Base-by-base conservation (phyloP, 2,113 vertebrate genomes). In the Pheucticus melanocephalus region DNA sequence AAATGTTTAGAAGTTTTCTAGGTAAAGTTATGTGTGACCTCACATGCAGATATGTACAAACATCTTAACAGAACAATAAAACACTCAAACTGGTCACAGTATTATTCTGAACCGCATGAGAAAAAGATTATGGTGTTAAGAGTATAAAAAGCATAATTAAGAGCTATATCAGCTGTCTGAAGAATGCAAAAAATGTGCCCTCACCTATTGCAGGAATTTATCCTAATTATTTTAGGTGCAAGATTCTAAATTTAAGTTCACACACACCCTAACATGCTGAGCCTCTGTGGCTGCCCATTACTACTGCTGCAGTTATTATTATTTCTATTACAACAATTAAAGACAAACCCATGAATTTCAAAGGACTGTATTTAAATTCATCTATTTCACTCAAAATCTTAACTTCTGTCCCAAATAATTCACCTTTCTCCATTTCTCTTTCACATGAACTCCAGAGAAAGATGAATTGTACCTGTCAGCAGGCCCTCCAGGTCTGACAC, bases 401-500 rank as follows among this genome's bases (percentile, higher is more conserved):
- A 86, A 87, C 17, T 88, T 92, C 42, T 88, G 44, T 71, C 73
- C 80, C 88, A 82, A 88, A 88, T 71, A 92, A 90, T 75, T 73
- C 82, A 85, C 57, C 78, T 86, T 84, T 83, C 80, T 79, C 82
- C 72, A 83, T 88, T 86, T 93, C 50, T 93, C 71, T 88, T 91
- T 94, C 71, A 92, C 25, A 71, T 70, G 72, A 73, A 90, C 19
- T 84, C 83, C 69, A 96, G 33, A 86, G 92, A 94, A 96, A 97
- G 95, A 98, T 86, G 79, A 94, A 96, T 82, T 94, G 94, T 98
- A 99, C 99, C 99, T 99, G 98, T 99, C 99, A 88, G 99, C 99
- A 31, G 99, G 99, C 50, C 99, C 99, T 81, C 99, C 99, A 20
- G 99, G 98, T 95, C 99, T 98, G 95, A 99, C 98, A 90, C 99